Evolutionary conservation across 2,797 vertebrate species (phyloP).

Genomic region (Trachops cirrhosus): DNA sequence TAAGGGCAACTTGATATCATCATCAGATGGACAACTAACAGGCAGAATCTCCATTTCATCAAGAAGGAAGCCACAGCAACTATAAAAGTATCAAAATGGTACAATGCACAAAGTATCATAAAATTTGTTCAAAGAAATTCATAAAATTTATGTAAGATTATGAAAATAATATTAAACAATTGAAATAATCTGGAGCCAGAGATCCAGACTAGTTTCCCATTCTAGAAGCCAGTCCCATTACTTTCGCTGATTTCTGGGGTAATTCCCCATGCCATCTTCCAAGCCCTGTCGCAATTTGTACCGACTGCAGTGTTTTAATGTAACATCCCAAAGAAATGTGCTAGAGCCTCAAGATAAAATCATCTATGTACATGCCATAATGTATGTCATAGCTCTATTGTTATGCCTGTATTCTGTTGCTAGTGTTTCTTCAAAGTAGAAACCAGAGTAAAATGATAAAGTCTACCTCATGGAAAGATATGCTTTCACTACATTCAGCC

Average conservation of each 20-base stretch:
- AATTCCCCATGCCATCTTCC: neutral
- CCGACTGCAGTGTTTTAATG: neutral
- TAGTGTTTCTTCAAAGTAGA: neutral
- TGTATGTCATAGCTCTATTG: neutral
- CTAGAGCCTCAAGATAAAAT: neutral
- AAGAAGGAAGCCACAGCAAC: neutral
- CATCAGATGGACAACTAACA: neutral
- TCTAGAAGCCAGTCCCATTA: neutral
- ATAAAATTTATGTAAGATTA: neutral
- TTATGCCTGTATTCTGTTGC: neutral
- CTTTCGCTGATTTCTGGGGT: neutral
- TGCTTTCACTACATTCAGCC: neutral
- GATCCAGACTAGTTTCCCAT: neutral
- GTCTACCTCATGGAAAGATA: neutral
- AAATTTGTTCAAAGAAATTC: neutral
- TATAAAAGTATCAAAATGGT: neutral
- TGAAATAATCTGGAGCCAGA: neutral
- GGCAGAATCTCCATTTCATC: neutral
- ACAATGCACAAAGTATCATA: neutral
- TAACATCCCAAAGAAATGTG: neutral
- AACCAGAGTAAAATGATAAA: neutral
- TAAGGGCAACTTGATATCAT: neutral
- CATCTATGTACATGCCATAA: neutral
- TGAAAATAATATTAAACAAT: neutral
- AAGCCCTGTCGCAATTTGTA: neutral